Evolutionary conservation across 37 sponge, comb jelly and placozoan species (phyloP).

Genomic region (Axinella damicornis): DNA sequence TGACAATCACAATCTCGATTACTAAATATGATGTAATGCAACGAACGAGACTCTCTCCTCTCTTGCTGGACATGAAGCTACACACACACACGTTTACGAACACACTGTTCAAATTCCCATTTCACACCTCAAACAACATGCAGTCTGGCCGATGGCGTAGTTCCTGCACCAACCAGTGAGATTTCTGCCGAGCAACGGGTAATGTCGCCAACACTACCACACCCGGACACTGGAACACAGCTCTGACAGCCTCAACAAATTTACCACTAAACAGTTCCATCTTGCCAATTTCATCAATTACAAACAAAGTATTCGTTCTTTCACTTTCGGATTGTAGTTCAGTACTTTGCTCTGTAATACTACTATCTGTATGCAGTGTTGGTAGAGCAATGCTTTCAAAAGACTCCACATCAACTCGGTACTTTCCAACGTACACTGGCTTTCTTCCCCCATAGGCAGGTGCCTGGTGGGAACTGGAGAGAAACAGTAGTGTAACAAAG

Average conservation of each 20-base stretch:
- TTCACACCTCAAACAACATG: conserved; percentile 45
- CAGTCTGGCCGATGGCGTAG: conserved; percentile 40
- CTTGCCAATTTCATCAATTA: conserved; percentile 73
- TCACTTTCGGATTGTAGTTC: no score
- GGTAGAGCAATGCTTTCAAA: conserved; percentile 60
- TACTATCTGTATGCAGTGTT: background rate
- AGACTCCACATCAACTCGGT: conserved; percentile 48
- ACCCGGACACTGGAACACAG: conserved; percentile 16
- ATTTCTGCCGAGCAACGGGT: conserved; percentile 41
- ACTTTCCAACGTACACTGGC: conserved; percentile 42
- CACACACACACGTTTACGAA: no score
- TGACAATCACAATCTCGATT: no score
- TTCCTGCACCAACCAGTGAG: conserved; percentile 51
- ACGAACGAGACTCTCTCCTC: no score
- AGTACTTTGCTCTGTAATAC: no score
- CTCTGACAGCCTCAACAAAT: conserved; percentile 32
- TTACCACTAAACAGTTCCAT: conserved; percentile 64
- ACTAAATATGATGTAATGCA: no score
- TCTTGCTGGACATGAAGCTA: no score
- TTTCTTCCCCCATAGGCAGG: background rate
- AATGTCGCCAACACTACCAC: conserved; percentile 57
- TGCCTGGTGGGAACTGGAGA: no score
- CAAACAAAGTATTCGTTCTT: background rate
- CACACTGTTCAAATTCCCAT: no score
- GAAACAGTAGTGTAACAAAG: no score